A percentile compares a stretch with the other conserved stretches of the same genome.
phyloP scores from a whole-genome alignment of 1,140 invertebrate species.

The Musca vetustissima region DNA sequence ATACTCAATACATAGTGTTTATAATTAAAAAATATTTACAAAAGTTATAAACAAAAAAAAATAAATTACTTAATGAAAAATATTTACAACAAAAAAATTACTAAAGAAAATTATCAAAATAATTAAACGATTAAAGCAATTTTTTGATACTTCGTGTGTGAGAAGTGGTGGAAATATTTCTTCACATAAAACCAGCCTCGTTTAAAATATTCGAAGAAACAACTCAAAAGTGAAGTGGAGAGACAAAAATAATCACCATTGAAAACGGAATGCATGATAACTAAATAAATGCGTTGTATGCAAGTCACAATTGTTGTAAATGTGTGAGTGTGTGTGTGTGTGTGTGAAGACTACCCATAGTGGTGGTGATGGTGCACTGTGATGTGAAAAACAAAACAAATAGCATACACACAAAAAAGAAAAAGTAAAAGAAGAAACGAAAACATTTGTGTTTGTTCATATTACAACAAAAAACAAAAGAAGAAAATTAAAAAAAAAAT shows the following conservation, averaged over 20 bases:
- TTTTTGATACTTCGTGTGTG: background rate
- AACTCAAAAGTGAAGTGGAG: conserved; percentile 2
- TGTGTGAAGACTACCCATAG: too few species aligned
- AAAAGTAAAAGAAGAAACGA: conserved; percentile 8
- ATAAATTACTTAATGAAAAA: background rate
- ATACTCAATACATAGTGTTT: background rate
- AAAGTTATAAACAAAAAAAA: background rate
- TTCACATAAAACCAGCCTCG: background rate
- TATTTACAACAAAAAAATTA: background rate
- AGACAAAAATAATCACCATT: conserved; percentile 7
- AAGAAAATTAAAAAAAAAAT: background rate
- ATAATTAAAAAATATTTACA: background rate
- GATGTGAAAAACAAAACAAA: background rate
- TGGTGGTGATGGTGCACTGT: too few species aligned
- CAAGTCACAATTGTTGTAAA: background rate
- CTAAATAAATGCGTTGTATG: background rate
- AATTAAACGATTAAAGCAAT: background rate
- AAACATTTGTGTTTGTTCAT: background rate
- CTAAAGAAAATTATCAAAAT: background rate
- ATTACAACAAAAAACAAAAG: background rate
- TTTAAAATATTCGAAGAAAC: background rate
- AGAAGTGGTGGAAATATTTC: background rate
- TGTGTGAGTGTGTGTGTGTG: background rate
- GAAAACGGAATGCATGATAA: conserved; percentile 19
- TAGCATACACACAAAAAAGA: conserved; percentile 5